Conservation (phyloP, 2,797 vertebrate genomes). For the Australoheros facetus region DNA sequence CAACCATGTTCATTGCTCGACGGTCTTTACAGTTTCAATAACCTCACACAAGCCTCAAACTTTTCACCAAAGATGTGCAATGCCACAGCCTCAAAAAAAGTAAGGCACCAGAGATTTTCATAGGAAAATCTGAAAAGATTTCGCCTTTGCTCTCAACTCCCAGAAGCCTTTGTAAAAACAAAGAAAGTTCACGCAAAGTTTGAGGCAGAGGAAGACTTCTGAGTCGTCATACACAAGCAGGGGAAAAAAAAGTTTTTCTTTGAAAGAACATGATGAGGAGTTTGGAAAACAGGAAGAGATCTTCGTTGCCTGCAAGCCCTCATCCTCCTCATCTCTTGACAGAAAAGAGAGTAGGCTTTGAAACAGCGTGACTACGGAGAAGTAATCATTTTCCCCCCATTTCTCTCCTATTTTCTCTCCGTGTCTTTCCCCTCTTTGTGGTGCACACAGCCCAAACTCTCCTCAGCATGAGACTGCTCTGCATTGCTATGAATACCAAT, state of each 20-base stretch:
- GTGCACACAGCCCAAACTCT: constrained; percentile 33
- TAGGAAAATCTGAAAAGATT: constrained; percentile 39
- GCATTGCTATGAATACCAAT: constrained; percentile 53
- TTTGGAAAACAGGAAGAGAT: constrained; percentile 68
- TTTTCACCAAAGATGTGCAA: constrained; percentile 37
- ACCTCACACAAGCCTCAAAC: constrained; percentile 33
- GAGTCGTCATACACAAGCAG: constrained; percentile 38
- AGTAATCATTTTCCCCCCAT: constrained; percentile 40
- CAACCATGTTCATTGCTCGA: constrained; percentile 1
- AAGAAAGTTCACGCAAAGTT: constrained; percentile 71
- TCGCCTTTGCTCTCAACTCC: constrained; percentile 55
- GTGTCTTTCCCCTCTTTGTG: constrained; percentile 16
- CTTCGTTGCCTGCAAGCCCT: constrained; percentile 48
- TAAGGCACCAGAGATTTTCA: constrained; percentile 32
- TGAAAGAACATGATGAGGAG: constrained; percentile 60
- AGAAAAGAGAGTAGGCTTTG: constrained; percentile 48
- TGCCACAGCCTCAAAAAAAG: constrained; percentile 46
- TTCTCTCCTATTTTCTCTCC: constrained; percentile 16
- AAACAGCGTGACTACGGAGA: constrained; percentile 54
- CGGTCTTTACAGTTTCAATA: constrained; percentile 28
- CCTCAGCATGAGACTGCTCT: constrained; percentile 35
- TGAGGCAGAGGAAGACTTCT: constrained; percentile 57
- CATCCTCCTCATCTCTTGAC: constrained; percentile 56
- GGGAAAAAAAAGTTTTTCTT: constrained; percentile 34
- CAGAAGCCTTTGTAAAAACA: constrained; percentile 61